Percentiles rank a stretch among this genome's conserved stretches.
Evolutionary conservation across 1,140 invertebrate species (phyloP).

Genomic region (Planococcus citri): DNA sequence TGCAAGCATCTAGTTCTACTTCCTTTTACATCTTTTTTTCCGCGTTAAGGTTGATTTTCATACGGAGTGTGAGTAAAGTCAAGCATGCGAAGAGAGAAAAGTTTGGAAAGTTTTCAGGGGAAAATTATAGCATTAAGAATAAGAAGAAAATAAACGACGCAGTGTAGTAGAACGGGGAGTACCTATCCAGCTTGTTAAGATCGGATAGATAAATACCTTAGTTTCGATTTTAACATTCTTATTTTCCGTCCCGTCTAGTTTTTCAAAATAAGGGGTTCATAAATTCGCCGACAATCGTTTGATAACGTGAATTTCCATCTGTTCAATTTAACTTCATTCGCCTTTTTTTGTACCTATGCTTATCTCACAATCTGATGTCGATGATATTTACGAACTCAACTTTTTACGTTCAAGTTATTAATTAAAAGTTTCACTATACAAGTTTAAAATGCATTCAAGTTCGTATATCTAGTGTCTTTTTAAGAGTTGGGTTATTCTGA

Average conservation of each 20-base stretch:
- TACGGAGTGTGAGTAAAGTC: background rate
- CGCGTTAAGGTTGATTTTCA: background rate
- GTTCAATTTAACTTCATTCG: background rate
- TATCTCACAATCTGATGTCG: background rate
- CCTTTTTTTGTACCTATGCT: background rate
- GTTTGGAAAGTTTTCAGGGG: background rate
- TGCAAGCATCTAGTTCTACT: background rate
- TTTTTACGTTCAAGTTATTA: background rate
- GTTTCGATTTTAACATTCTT: conserved; percentile 7
- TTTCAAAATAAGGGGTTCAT: conserved; percentile 7
- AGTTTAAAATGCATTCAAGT: too few species aligned
- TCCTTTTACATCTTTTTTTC: background rate
- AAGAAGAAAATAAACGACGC: conserved; percentile 2
- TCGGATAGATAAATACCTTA: conserved; percentile 3
- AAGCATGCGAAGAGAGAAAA: conserved; percentile 2
- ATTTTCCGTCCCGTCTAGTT: background rate
- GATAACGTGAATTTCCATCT: background rate
- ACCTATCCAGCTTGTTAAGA: conserved; percentile 6
- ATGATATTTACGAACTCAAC: background rate
- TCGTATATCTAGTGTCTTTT: too few species aligned
- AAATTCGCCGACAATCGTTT: background rate
- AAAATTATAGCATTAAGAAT: conserved; percentile 8
- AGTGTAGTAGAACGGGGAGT: background rate
- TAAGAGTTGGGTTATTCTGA: too few species aligned
- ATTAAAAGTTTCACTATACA: background rate